Conservation (phyloP, 2,797 vertebrate genomes). For the Chrysocyon brachyurus region DNA sequence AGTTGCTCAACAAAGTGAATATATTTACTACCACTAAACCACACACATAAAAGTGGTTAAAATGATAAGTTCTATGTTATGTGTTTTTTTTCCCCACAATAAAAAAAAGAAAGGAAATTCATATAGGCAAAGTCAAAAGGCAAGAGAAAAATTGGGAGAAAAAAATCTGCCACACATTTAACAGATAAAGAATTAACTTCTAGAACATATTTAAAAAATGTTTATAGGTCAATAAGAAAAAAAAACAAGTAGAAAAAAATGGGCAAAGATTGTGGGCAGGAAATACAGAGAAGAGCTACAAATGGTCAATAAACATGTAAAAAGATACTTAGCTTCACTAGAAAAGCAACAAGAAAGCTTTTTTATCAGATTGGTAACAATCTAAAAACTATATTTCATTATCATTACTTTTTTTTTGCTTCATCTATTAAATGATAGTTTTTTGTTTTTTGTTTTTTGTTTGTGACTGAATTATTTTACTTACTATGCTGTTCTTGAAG, state of each 20-base stretch:
- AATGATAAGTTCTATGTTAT: neutral
- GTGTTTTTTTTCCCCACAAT: neutral
- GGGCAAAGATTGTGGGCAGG: neutral
- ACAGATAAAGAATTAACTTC: neutral
- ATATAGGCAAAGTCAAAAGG: neutral
- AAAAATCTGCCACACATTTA: neutral
- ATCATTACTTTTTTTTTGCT: neutral
- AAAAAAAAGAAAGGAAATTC: neutral
- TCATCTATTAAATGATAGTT: neutral
- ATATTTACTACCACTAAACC: neutral
- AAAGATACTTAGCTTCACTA: neutral
- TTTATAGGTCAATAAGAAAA: neutral
- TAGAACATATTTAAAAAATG: neutral
- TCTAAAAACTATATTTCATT: neutral
- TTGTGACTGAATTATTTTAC: neutral
- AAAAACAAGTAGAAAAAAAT: neutral
- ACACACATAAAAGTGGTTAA: neutral
- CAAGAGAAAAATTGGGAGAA: neutral
- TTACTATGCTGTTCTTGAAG: neutral
- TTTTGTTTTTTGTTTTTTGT: neutral
- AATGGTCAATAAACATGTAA: neutral
- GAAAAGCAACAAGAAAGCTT: neutral
- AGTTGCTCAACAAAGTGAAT: neutral
- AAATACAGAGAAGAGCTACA: neutral
- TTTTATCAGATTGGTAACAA: neutral